phyloP scores from a whole-genome alignment of 2,113 vertebrate species.

The Poecile atricapillus region DNA sequence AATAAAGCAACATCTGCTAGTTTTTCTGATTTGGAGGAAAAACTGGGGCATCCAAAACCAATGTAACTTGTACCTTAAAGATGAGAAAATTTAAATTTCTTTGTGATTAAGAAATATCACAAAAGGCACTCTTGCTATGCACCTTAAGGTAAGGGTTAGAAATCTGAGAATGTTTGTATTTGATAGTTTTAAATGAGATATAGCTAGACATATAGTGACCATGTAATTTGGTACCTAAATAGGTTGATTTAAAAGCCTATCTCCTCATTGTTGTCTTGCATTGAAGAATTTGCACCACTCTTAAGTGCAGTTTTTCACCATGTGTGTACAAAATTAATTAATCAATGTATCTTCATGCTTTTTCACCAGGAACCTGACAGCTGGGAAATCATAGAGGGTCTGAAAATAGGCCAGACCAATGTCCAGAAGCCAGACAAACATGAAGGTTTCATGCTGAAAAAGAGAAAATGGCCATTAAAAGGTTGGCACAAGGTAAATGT shows the following conservation, averaged over 20 bases:
- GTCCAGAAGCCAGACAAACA: conserved; percentile 96
- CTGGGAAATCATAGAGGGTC: conserved; percentile 98
- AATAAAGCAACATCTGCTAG: background rate
- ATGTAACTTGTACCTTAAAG: background rate
- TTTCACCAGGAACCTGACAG: conserved; percentile 89
- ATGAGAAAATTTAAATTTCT: background rate
- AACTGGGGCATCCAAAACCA: background rate
- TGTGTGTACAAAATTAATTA: background rate
- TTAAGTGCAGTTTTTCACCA: background rate
- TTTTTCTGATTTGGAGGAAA: background rate
- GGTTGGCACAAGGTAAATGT: conserved; percentile 95
- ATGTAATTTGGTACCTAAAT: background rate
- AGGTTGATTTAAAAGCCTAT: background rate
- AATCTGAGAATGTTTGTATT: background rate
- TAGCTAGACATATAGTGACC: background rate
- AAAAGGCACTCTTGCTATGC: background rate
- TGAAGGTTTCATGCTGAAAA: conserved; percentile 99
- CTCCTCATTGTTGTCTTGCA: background rate
- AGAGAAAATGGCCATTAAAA: conserved; percentile 99
- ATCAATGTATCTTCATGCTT: conserved; percentile 8
- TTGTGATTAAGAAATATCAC: background rate
- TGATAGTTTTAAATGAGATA: background rate
- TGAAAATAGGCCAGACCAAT: conserved; percentile 96
- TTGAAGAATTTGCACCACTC: background rate
- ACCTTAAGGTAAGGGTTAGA: background rate